These are phyloP conservation scores for Triops longicaudatus DNA, from an alignment of 1,140 invertebrate species.

Conservation along the genomic window DNA sequence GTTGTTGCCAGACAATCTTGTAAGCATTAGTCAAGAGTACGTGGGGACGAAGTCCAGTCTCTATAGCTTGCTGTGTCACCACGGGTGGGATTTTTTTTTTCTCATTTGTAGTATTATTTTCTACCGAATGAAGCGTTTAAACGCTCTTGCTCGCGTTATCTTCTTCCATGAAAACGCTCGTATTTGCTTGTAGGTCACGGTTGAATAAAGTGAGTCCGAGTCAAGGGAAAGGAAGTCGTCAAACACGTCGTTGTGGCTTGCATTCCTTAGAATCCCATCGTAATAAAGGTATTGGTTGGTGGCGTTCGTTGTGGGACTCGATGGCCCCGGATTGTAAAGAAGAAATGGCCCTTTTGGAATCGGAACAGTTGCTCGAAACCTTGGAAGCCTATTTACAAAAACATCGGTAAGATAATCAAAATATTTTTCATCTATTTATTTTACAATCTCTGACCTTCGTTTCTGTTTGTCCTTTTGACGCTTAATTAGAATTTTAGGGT, in stretches of 20 bases:
- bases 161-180: background rate
- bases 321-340: constrained; percentile 73
- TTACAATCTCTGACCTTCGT: too few species aligned
- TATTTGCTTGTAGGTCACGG: constrained; percentile 20
- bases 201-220: constrained; percentile 49
- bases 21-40: constrained; percentile 68
- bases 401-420: constrained; percentile 52
- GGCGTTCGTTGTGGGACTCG: constrained; percentile 63
- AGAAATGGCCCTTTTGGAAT: constrained; percentile 76
- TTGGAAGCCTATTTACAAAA: constrained; percentile 81
- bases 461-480: too few species aligned
- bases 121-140: too few species aligned
- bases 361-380: constrained; percentile 67
- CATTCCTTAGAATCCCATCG: constrained; percentile 81
- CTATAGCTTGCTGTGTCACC: constrained; percentile 72
- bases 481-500: too few species aligned
- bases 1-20: constrained; percentile 55
- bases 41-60: constrained; percentile 63
- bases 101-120: background rate
- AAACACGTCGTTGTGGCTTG: constrained; percentile 71
- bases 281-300: constrained; percentile 46
- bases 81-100: constrained; percentile 56
- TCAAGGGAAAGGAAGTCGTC: constrained; percentile 72
- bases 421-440: constrained; percentile 16
- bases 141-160: background rate